Percentiles rank a stretch among this genome's conserved stretches.
These are phyloP conservation scores for Alectoris magna DNA, from an alignment of 2,797 vertebrate species.

Conservation along the genomic window DNA sequence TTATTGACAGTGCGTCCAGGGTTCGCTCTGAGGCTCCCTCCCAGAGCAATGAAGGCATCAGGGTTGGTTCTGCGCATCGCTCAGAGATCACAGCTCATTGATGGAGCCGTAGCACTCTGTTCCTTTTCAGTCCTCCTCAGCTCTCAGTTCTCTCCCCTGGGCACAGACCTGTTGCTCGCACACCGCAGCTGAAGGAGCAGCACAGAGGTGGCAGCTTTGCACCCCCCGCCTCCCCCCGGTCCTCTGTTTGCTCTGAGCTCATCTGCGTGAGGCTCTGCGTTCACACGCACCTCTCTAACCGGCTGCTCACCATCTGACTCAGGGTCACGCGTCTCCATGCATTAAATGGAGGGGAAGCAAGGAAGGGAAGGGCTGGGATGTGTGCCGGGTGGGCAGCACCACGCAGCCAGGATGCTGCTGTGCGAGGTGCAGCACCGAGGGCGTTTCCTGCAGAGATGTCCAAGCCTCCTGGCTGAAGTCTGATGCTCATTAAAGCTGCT, in stretches of 20 bases:
- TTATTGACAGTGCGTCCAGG: conserved; percentile 49
- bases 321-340: conserved; percentile 65
- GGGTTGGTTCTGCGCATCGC: not conserved
- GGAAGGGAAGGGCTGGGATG: conserved; percentile 49
- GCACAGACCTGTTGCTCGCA: conserved; percentile 53
- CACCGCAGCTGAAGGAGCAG: conserved; percentile 34
- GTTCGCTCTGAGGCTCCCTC: not conserved
- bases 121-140: conserved; percentile 59
- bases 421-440: conserved; percentile 3
- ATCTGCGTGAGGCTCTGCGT: conserved; percentile 63
- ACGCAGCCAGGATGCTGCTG: conserved; percentile 51
- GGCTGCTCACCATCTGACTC: conserved; percentile 58
- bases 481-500: not conserved
- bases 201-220: conserved; percentile 23
- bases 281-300: conserved; percentile 69
- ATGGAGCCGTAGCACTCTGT: not conserved
- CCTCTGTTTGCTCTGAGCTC: conserved; percentile 71
- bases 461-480: conserved; percentile 10
- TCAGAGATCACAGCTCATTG: too few species aligned
- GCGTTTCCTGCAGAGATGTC: conserved; percentile 42
- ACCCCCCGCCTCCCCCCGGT: not conserved
- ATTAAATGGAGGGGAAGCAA: conserved; percentile 57
- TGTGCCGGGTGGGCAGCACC: conserved; percentile 66
- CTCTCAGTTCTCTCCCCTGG: conserved; percentile 47
- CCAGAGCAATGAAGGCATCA: not conserved